A percentile compares a stretch with the other conserved stretches of the same genome.
Conservation (phyloP, 2,113 vertebrate genomes). For the Gorsachius goisagi region DNA sequence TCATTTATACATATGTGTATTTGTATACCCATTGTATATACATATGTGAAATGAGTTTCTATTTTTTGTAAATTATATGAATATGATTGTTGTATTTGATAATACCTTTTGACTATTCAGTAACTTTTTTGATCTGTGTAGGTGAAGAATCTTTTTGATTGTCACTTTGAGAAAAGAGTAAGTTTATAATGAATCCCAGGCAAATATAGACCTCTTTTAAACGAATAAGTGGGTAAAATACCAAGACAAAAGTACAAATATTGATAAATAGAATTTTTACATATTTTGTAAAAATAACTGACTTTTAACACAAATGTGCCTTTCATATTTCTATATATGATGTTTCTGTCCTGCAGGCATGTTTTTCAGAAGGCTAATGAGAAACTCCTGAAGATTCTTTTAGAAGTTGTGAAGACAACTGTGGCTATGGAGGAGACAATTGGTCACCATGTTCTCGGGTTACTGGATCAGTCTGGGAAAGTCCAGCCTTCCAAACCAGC, state of each 20-base stretch:
- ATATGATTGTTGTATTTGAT: not conserved
- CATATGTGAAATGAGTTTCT: not conserved
- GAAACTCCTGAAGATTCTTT: constrained; percentile 84
- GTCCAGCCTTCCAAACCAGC: constrained; percentile 54
- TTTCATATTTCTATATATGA: not conserved
- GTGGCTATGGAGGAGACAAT: constrained; percentile 91
- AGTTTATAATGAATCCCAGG: not conserved
- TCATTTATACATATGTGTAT: not conserved
- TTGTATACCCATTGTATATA: not conserved
- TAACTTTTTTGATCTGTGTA: not conserved
- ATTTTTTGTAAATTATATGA: not conserved
- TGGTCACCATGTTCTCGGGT: constrained; percentile 83
- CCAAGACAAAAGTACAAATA: not conserved
- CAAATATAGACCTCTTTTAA: not conserved
- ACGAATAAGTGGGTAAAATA: not conserved
- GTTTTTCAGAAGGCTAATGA: constrained; percentile 81
- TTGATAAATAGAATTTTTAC: not conserved
- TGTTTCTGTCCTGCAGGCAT: constrained; percentile 66
- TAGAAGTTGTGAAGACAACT: constrained; percentile 91
- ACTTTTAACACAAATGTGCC: not conserved
- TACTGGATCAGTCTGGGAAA: constrained; percentile 75
- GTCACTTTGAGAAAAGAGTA: not conserved
- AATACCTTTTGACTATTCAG: not conserved
- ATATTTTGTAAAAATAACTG: not conserved
- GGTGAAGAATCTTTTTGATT: not conserved